phyloP scores from a whole-genome alignment of 1,140 invertebrate genomes.

The Cylas formicarius region DNA sequence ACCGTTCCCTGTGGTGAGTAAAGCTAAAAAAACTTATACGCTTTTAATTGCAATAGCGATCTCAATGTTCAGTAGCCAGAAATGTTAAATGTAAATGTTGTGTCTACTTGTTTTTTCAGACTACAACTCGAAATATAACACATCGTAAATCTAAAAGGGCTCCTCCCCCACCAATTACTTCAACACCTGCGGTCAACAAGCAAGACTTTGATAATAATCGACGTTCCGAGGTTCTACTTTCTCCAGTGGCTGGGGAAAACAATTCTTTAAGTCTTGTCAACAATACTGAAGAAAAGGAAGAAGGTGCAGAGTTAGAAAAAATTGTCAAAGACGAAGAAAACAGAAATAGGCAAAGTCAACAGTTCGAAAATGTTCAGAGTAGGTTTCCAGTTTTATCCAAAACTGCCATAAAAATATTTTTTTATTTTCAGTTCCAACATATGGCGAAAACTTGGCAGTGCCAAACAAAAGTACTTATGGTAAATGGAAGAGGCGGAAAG shows the following conservation, averaged over 20 bases:
- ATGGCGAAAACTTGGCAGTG: conserved; percentile 20
- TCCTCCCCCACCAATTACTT: conserved; percentile 46
- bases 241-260: not conserved
- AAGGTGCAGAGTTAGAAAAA: conserved; percentile 45
- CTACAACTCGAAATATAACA: conserved; percentile 26
- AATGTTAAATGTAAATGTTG: too few species aligned
- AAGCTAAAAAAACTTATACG: conserved; percentile 5
- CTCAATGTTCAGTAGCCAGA: too few species aligned
- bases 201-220: conserved; percentile 4
- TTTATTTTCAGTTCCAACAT: conserved; percentile 12
- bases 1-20: conserved; percentile 41
- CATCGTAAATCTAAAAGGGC: conserved; percentile 52
- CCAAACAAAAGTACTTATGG: conserved; percentile 55
- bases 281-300: not conserved
- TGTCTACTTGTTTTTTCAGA: conserved; percentile 10
- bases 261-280: not conserved
- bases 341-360: conserved; percentile 48
- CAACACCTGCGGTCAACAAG: conserved; percentile 5
- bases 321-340: conserved; percentile 53
- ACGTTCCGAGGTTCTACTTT: too few species aligned
- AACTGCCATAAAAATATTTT: not conserved
- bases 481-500: conserved; percentile 69
- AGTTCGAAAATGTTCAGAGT: conserved; percentile 9
- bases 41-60: too few species aligned
- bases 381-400: not conserved